Conservation (phyloP, 2,113 vertebrate genomes). For the Bostrychus sinensis region DNA sequence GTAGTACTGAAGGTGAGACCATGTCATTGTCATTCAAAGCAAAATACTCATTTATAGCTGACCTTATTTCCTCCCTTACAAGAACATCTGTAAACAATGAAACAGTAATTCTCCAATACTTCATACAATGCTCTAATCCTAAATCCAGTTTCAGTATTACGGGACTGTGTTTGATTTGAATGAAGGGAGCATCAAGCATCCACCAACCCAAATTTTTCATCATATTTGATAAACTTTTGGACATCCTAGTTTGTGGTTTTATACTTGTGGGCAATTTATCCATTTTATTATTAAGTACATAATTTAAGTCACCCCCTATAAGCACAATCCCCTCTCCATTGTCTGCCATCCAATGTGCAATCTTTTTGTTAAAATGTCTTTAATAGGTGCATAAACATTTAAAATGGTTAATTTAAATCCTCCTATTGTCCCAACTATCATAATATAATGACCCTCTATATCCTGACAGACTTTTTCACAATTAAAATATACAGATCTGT, state of each 20-base stretch:
- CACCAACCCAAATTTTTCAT: background rate
- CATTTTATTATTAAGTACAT: background rate
- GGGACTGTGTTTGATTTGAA: too few species aligned
- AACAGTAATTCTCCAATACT: too few species aligned
- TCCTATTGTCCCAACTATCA: background rate
- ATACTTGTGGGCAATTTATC: background rate
- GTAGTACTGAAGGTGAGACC: background rate
- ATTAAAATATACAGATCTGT: background rate
- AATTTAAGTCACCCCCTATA: background rate
- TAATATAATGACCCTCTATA: background rate
- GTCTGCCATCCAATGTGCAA: background rate
- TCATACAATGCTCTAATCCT: too few species aligned
- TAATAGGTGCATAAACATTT: background rate
- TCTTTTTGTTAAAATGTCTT: background rate
- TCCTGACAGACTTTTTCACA: background rate
- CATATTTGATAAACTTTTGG: background rate
- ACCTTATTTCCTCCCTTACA: background rate
- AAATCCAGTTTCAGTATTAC: too few species aligned
- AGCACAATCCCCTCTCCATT: background rate
- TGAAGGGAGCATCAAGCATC: too few species aligned
- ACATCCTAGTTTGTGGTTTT: background rate
- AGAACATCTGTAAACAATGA: too few species aligned
- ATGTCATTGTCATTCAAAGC: background rate
- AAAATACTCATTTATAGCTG: background rate
- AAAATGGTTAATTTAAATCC: background rate